These are phyloP conservation scores for Periplaneta americana DNA, from an alignment of 1,140 invertebrate species.

Conservation along the genomic window DNA sequence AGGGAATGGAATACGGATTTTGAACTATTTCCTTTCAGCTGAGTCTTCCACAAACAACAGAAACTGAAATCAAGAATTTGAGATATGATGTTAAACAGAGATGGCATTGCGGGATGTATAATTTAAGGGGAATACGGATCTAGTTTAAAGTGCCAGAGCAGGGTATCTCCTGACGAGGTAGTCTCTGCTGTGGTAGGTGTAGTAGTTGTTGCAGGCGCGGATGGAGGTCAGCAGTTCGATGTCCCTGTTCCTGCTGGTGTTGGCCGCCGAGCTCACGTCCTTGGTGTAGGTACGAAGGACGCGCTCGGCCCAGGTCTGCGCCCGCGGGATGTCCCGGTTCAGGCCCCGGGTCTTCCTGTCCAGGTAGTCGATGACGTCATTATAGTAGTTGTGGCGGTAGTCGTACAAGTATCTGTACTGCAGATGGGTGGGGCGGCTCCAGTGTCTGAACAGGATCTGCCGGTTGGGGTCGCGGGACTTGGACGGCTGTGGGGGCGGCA, in stretches of 20 bases:
- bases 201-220: slow-evolving; percentile 23
- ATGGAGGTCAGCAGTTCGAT: slow-evolving; percentile 36
- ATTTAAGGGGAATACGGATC: too few species aligned
- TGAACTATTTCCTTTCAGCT: too few species aligned
- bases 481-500: slow-evolving; percentile 31
- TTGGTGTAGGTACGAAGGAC: slow-evolving; percentile 61
- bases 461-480: slow-evolving; percentile 46
- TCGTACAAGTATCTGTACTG: slow-evolving; percentile 78
- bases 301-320: slow-evolving; percentile 77
- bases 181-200: slow-evolving; percentile 18
- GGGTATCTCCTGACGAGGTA: slow-evolving; percentile 15
- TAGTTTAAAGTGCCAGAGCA: not conserved
- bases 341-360: slow-evolving; percentile 66
- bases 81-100: too few species aligned
- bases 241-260: slow-evolving; percentile 30
- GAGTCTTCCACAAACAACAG: too few species aligned
- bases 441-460: slow-evolving; percentile 31
- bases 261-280: slow-evolving; percentile 24
- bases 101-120: too few species aligned
- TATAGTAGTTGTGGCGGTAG: slow-evolving; percentile 75
- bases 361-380: slow-evolving; percentile 75
- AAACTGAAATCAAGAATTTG: too few species aligned
- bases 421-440: slow-evolving; percentile 48
- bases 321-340: slow-evolving; percentile 58
- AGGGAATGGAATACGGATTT: too few species aligned